Base-by-base conservation (phyloP, 2,113 vertebrate genomes). In the Sinosuthora webbiana region DNA sequence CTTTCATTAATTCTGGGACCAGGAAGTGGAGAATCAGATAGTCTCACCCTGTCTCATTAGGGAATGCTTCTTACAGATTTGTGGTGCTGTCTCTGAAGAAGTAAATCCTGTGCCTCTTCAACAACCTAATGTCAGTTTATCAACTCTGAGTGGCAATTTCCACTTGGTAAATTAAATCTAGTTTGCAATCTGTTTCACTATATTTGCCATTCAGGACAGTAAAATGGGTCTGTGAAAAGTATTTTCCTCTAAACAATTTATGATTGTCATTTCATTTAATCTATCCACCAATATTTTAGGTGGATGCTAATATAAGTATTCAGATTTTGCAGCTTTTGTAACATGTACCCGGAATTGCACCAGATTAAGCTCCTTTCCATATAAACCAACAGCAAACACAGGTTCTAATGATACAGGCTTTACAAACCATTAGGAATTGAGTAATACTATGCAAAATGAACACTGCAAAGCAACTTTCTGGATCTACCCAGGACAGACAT, bases 131-230 rank as follows among this genome's bases (percentile, higher is more conserved):
- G 75, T 39, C 62, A 53, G 37, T 87, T 92, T 73, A 89, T 57
- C 67, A 94, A 71, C 59, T 47, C 78, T 27, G 37, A 92, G 80
- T 93, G 71, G 80, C 79, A 94, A 94, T 92, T 95, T 97, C 74
- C 87, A 93, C 67, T 63, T 81, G 53, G 80, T 62, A 93, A 96
- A 94, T 97, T 45, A 92, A 80, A 96, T 92, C 42, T 85, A 16
- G 21, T 85, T 95, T 87, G 83, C 87, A 83, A 85, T 96, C 68
- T 93, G 91, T 86, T 96, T 96, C 81, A 86, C 85, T 93, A 41
- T 64, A 92, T 90, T 93, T 95, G 71, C 79, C 77, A 89, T 83
- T 96, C 83, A 96, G 78, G 87, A 74, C 45, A 95, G 92, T 85
- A 81, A 83, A 83, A 92, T 25, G 47, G 28, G 60, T 85, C 70